phyloP scores from a whole-genome alignment of 2,797 vertebrate genomes.

The Phylloscopus collybita region DNA sequence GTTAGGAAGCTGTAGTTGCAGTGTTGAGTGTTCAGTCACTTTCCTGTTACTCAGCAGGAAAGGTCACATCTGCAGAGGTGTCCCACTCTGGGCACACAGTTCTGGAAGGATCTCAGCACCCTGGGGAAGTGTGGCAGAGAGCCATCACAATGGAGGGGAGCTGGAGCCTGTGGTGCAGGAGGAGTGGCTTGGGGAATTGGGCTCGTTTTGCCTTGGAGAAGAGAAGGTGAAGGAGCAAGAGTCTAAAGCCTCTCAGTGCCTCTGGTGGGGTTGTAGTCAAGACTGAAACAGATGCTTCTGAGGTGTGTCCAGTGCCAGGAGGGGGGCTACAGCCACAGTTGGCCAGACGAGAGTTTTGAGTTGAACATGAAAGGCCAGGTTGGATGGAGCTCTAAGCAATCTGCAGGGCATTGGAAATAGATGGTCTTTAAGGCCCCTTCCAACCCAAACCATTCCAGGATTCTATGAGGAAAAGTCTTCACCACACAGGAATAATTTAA shows the following conservation, averaged over 20 bases:
- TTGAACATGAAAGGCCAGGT: accelerated
- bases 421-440: neutral
- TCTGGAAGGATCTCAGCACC: too few species aligned
- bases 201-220: neutral
- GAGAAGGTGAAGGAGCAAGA: neutral
- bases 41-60: neutral
- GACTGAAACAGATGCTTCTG: neutral
- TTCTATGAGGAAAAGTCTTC: neutral
- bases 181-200: neutral
- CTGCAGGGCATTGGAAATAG: neutral
- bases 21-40: neutral
- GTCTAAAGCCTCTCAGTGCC: neutral
- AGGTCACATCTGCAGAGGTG: neutral
- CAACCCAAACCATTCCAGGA: neutral
- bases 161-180: neutral
- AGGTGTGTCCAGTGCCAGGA: neutral
- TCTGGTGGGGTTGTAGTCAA: neutral
- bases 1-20: neutral
- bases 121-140: neutral
- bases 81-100: neutral
- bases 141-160: neutral
- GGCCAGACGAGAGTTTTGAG: neutral
- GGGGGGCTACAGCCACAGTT: neutral
- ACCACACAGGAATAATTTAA: neutral
- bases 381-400: neutral